phyloP scores from a whole-genome alignment of 2,888 invertebrate species.

The Plutella xylostella region DNA sequence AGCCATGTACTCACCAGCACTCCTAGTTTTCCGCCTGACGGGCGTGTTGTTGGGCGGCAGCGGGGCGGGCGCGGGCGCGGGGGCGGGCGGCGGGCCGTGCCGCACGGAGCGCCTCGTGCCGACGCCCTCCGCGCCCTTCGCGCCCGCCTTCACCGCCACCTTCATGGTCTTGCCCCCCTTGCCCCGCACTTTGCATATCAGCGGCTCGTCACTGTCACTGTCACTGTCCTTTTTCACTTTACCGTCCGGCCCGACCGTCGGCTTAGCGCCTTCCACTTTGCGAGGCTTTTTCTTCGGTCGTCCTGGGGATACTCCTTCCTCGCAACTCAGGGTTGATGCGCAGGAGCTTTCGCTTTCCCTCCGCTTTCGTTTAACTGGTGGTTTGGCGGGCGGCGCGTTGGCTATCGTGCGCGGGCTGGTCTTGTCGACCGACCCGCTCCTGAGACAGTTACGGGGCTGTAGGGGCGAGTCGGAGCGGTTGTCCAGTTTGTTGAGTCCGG shows the following conservation, averaged over 20 bases:
- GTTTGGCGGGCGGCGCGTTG: conserved; percentile 23
- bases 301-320: conserved; percentile 51
- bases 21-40: conserved; percentile 74
- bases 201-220: conserved; percentile 85
- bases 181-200: conserved; percentile 77
- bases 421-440: conserved; percentile 48
- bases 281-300: conserved; percentile 52
- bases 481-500: conserved; percentile 36
- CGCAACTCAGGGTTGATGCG: conserved; percentile 73
- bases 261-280: conserved; percentile 42
- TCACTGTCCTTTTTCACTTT: conserved; percentile 74
- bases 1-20: conserved; percentile 70
- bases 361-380: conserved; percentile 76
- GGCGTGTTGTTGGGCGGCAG: conserved; percentile 35
- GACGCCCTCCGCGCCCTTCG: conserved; percentile 49
- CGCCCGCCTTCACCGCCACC: conserved; percentile 19
- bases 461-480: conserved; percentile 49
- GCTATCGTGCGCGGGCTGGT: conserved; percentile 35
- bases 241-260: conserved; percentile 49
- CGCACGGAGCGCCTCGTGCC: conserved; percentile 70
- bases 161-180: conserved; percentile 16
- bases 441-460: conserved; percentile 35
- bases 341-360: conserved; percentile 83
- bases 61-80: conserved; percentile 23
- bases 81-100: conserved; percentile 33